These are phyloP conservation scores for Pangasianodon hypophthalmus DNA, from an alignment of 2,113 vertebrate genomes.

Conservation along the genomic window DNA sequence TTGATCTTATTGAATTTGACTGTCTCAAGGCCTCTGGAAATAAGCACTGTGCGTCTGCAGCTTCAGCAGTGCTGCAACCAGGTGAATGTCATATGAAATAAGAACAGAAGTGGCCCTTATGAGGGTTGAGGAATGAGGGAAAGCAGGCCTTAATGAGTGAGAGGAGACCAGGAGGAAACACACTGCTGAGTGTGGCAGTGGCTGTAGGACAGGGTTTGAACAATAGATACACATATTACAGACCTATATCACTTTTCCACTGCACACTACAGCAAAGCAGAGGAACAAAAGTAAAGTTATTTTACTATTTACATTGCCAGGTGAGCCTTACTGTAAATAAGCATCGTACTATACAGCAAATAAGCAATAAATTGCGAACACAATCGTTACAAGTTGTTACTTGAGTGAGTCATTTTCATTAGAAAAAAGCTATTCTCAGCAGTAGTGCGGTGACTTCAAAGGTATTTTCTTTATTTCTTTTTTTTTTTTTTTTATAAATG, in stretches of 20 bases:
- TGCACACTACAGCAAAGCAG: neutral
- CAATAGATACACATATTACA: neutral
- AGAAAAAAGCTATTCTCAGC: too few relatives aligned
- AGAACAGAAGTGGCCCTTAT: conserved; percentile 19
- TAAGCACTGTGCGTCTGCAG: neutral
- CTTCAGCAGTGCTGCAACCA: conserved; percentile 22
- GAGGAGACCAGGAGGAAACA: neutral
- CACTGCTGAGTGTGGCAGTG: neutral
- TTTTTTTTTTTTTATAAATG: too few relatives aligned
- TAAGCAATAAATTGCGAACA: neutral
- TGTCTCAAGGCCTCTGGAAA: conserved; percentile 21
- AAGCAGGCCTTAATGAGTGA: conserved; percentile 39
- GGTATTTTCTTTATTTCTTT: too few relatives aligned
- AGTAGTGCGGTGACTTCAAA: too few relatives aligned
- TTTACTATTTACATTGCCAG: neutral
- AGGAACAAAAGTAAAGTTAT: neutral
- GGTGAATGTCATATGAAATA: conserved; percentile 1
- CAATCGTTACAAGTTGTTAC: neutral
- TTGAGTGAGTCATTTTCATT: neutral
- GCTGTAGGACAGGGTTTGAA: neutral
- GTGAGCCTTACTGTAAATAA: neutral
- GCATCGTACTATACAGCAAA: neutral
- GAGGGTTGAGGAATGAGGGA: conserved; percentile 25
- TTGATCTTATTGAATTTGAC: conserved; percentile 32
- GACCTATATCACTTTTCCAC: neutral